A percentile compares a stretch with the other conserved stretches of the same genome.
phyloP scores from a whole-genome alignment of 2,888 invertebrate species.

The Anthophora plumipes region DNA sequence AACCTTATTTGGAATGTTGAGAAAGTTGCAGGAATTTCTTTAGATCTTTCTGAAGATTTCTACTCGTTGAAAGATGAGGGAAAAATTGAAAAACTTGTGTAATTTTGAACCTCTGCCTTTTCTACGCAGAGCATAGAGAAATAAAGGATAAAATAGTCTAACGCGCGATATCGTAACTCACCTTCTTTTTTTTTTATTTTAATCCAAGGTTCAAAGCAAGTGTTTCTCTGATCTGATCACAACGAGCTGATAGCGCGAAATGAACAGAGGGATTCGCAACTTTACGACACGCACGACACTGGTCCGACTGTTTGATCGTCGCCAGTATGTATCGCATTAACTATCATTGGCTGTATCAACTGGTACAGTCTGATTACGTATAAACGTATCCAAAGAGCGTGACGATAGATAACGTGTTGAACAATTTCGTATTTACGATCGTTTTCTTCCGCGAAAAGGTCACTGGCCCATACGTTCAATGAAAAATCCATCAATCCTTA shows the following conservation, averaged over 20 bases:
- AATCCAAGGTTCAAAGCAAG: constrained; percentile 7
- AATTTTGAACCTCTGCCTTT: no score
- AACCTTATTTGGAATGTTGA: no score
- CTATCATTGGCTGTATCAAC: constrained; percentile 59
- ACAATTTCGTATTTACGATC: neutral
- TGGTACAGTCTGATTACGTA: constrained; percentile 51
- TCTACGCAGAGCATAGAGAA: no score
- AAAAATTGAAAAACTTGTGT: no score
- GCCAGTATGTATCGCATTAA: constrained; percentile 50
- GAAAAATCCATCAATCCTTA: neutral
- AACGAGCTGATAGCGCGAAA: constrained; percentile 33
- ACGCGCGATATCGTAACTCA: neutral
- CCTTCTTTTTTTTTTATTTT: constrained; percentile 18
- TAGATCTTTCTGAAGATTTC: no score
- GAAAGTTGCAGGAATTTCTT: no score
- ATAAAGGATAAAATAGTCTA: neutral
- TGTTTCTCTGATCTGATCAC: neutral
- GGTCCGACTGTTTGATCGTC: constrained; percentile 45
- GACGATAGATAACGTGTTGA: constrained; percentile 46
- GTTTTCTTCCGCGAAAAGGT: neutral
- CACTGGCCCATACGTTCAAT: neutral
- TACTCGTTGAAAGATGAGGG: no score
- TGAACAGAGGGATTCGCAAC: constrained; percentile 28
- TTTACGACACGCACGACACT: constrained; percentile 29
- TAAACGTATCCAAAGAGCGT: constrained; percentile 27